These are phyloP conservation scores for Tachina fera DNA, from an alignment of 2,888 invertebrate species.

Conservation along the genomic window DNA sequence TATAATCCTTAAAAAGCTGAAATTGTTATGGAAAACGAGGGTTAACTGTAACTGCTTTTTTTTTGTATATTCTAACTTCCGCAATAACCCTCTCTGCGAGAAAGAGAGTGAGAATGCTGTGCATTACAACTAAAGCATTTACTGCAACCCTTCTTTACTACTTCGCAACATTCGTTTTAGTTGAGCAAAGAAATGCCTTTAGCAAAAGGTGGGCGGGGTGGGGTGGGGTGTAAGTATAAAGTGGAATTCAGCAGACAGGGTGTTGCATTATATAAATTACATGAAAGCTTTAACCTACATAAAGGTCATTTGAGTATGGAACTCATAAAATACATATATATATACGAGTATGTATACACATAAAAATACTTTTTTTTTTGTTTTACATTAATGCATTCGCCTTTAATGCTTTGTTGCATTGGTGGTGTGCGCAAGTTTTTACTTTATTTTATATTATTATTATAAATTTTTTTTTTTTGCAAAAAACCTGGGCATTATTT, in stretches of 20 bases:
- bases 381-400: constrained; percentile 13
- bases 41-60: no score
- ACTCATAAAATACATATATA: constrained; percentile 12
- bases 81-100: neutral
- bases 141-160: neutral
- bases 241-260: constrained; percentile 45
- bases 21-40: no score
- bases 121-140: constrained; percentile 7
- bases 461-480: neutral
- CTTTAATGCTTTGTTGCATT: no score
- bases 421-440: neutral
- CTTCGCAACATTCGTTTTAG: neutral
- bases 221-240: neutral
- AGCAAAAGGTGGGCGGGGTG: neutral
- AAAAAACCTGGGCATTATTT: neutral
- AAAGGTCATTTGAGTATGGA: constrained; percentile 78
- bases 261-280: constrained; percentile 40
- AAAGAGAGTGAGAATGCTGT: constrained; percentile 11
- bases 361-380: constrained; percentile 8
- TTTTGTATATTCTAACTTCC: neutral
- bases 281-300: constrained; percentile 81
- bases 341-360: neutral
- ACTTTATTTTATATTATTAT: no score
- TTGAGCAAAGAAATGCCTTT: neutral
- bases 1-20: no score